Conservation (phyloP, 1,140 invertebrate genomes). For the Pogonus chalceus region DNA sequence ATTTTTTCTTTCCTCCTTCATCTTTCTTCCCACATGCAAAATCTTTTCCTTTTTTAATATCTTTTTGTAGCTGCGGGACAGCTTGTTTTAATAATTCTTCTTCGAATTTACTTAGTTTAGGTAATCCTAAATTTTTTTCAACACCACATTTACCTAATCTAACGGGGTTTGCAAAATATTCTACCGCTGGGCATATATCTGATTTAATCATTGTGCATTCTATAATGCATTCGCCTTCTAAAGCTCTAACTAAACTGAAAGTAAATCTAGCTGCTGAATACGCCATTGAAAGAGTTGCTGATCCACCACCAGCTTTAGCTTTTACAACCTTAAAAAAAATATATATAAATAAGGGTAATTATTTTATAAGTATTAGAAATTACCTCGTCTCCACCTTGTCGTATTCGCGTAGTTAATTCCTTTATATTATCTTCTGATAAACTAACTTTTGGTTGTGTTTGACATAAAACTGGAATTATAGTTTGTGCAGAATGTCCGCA, state of each 20-base stretch:
- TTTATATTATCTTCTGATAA: constrained; percentile 58
- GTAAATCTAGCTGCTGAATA: constrained; percentile 91
- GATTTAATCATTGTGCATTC: constrained; percentile 94
- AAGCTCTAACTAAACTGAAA: constrained; percentile 41
- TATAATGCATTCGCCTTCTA: constrained; percentile 80
- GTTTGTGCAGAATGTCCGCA: constrained; percentile 98
- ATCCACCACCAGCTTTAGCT: constrained; percentile 96
- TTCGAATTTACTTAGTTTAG: constrained; percentile 81
- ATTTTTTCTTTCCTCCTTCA: no score
- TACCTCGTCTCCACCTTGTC: constrained; percentile 95
- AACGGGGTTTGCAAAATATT: constrained; percentile 93
- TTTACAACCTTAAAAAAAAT: constrained; percentile 82
- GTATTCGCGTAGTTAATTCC: constrained; percentile 76
- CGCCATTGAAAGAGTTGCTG: constrained; percentile 98
- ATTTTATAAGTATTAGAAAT: no score
- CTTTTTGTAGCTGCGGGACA: constrained; percentile 88
- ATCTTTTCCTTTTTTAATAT: constrained; percentile 92
- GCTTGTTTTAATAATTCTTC: constrained; percentile 76
- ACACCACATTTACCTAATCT: constrained; percentile 86
- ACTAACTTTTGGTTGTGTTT: constrained; percentile 66
- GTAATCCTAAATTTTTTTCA: constrained; percentile 88
- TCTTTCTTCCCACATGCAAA: constrained; percentile 86
- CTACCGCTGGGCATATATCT: constrained; percentile 65
- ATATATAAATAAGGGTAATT: no score
- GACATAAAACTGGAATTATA: constrained; percentile 93